These are phyloP conservation scores for Orientallactaga bullata DNA, from an alignment of 2,113 vertebrate species.

Conservation along the genomic window DNA sequence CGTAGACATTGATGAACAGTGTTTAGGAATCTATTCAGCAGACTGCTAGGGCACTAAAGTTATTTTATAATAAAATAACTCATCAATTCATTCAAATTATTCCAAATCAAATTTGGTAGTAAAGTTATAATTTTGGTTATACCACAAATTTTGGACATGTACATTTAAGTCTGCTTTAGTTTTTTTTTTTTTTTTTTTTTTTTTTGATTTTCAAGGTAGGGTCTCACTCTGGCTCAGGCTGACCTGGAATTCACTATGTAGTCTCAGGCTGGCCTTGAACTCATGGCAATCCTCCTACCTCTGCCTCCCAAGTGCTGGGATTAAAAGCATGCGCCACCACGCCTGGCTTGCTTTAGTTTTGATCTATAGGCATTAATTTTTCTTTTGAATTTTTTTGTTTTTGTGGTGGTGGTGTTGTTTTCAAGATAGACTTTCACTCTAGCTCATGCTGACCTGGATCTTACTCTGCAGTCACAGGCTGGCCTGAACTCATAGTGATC, in stretches of 20 bases:
- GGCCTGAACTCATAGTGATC: no score
- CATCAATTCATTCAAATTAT: not conserved
- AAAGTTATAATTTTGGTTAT: not conserved
- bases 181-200: slow-evolving; percentile 45
- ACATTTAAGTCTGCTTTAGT: slow-evolving; percentile 8
- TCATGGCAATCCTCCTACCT: no score
- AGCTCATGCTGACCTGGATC: no score
- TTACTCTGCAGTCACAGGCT: not conserved
- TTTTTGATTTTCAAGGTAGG: not conserved
- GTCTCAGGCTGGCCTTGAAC: no score
- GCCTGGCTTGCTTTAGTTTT: slow-evolving; percentile 38
- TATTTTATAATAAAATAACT: not conserved
- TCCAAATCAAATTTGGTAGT: not conserved
- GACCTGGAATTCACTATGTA: not conserved
- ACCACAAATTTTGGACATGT: not conserved
- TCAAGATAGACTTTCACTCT: no score
- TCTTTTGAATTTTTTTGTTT: slow-evolving; percentile 34
- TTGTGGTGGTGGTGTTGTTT: no score
- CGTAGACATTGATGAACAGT: not conserved
- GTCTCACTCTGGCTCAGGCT: no score
- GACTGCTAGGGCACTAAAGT: not conserved
- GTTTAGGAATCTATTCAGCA: not conserved
- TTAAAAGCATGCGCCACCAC: no score
- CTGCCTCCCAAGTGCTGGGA: no score
- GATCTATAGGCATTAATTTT: slow-evolving; percentile 3